phyloP scores from a whole-genome alignment of 23 tunicate species.

The Diplosoma virens region DNA sequence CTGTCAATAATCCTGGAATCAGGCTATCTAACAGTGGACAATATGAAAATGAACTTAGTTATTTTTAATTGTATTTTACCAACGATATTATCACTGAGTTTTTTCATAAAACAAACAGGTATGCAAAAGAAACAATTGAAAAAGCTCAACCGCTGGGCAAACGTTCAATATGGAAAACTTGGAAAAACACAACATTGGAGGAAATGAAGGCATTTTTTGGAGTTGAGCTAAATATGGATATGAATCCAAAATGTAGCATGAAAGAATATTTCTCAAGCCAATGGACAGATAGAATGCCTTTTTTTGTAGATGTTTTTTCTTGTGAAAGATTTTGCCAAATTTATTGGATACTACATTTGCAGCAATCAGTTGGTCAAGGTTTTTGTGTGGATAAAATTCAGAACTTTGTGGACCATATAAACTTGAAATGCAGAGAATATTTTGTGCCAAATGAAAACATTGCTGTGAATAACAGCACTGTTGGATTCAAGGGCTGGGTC shows the following conservation, averaged over 20 bases:
- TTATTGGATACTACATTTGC: too few species aligned
- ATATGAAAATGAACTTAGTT: slow-evolving; percentile 37
- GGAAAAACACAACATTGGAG: too few species aligned
- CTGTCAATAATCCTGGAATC: slow-evolving; percentile 36
- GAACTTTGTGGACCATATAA: slow-evolving; percentile 3
- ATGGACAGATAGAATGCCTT: slow-evolving; percentile 24
- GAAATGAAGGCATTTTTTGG: too few species aligned
- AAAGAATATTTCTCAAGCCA: too few species aligned
- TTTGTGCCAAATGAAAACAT: slow-evolving; percentile 27
- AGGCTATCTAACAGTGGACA: slow-evolving; percentile 38
- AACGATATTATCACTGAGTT: slow-evolving; percentile 18
- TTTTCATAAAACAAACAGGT: too few species aligned
- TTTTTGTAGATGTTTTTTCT: slow-evolving; percentile 23
- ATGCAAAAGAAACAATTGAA: too few species aligned
- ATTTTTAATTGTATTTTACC: slow-evolving; percentile 30
- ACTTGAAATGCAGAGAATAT: slow-evolving; percentile 4
- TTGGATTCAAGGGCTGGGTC: slow-evolving; percentile 17
- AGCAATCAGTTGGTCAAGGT: too few species aligned
- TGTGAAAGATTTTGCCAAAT: background rate
- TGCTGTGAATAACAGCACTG: slow-evolving; percentile 2
- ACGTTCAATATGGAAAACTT: too few species aligned
- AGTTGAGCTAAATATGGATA: too few species aligned
- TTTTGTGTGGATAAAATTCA: background rate
- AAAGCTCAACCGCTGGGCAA: too few species aligned
- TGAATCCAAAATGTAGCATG: too few species aligned